Base-by-base conservation (phyloP, 2,888 invertebrate genomes). In the Incurvaria masculella region DNA sequence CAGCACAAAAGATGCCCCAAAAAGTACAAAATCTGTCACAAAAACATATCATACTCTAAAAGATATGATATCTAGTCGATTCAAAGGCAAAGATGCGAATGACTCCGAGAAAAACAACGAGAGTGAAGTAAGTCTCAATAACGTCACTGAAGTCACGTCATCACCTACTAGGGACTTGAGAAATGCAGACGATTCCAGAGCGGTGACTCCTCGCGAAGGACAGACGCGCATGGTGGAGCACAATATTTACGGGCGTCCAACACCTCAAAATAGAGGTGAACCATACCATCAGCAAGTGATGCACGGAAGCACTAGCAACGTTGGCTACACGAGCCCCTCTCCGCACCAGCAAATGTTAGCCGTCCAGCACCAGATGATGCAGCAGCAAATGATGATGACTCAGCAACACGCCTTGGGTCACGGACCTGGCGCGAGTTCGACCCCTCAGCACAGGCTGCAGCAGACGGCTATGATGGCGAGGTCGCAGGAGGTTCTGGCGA, bases 41-140 rank as follows among this genome's bases (percentile, higher is more conserved):
- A 87, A 89, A 68, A 90, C 90, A 0, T 90, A 90, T 61, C 87
- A 91, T 64, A 89, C 90, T 4, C 82, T 91, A 52, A 90, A 89
- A 75, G 90, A 90, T 60, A 88, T 91, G 81, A 89, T 91, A 61
- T 89, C 89, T 19, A 89, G 87, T 64, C 83, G 87, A 59, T 90
- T 91, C 65, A 87, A 87, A 59, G 84, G 80, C 57, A 83, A 81
- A 62, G 79, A 79, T 21, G 83, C 68, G 42, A 78, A 69, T 59
- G 83, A 84, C 20, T 79, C 73, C 48, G 83, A 82, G 21, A 79
- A 72, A 50, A 65, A 62, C 39, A 70, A 68, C 47, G 83, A 83
- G 39, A 74, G 72, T 41, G 76, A 79, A 56, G 61, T 69, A 1
- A 70, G 81, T 56, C 65, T 86, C 46, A 86, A 86, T 61, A 87